Evolutionary conservation across 2,113 vertebrate genomes (phyloP).

Genomic region (Sprattus sprattus): DNA sequence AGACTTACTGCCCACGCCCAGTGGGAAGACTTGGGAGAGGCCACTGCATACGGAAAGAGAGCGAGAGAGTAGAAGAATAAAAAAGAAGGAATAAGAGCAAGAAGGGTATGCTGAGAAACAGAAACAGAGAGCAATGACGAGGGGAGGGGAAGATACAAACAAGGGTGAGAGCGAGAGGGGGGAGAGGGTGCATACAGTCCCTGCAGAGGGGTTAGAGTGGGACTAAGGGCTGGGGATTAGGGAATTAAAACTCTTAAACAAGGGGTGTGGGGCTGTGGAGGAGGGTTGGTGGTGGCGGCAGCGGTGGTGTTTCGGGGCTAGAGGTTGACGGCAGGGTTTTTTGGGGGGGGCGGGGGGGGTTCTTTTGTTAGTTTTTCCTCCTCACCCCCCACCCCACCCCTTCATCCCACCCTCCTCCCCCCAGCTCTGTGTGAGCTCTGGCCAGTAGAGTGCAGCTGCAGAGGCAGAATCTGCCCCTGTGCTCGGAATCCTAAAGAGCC

Average conservation of each 20-base stretch:
- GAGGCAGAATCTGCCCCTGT: conserved; percentile 65
- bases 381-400: conserved; percentile 54
- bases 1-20: conserved; percentile 13
- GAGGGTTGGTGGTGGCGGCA: conserved; percentile 18
- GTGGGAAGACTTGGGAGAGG: conserved; percentile 31
- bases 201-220: conserved; percentile 41
- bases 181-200: neutral
- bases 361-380: conserved; percentile 76
- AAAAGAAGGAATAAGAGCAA: neutral
- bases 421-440: conserved; percentile 66
- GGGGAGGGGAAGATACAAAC: conserved; percentile 39
- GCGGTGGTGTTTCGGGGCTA: neutral
- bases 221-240: conserved; percentile 69
- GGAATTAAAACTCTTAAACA: conserved; percentile 73
- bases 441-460: conserved; percentile 81
- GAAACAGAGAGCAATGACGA: conserved; percentile 41
- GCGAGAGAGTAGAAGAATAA: neutral
- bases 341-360: conserved; percentile 48
- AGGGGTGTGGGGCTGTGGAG: conserved; percentile 44
- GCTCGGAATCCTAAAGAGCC: conserved; percentile 82
- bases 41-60: conserved; percentile 29
- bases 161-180: neutral
- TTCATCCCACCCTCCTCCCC: conserved; percentile 51
- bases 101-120: conserved; percentile 22
- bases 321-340: conserved; percentile 32